Conservation (phyloP, 2,113 vertebrate genomes). For the Craseonycteris thonglongyai region DNA sequence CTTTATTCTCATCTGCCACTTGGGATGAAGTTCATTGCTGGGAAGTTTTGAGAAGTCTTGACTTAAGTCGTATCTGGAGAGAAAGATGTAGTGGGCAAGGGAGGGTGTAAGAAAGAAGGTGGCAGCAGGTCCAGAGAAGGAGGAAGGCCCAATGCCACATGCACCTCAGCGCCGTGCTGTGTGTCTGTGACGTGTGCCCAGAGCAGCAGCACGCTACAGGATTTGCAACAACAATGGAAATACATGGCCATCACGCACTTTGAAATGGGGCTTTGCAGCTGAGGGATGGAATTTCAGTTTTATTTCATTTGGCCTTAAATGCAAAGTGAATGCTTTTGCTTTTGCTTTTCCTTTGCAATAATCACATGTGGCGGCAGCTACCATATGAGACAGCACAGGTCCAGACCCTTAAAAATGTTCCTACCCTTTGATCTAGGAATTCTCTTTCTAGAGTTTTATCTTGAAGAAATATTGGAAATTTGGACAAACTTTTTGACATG, state of each 20-base stretch:
- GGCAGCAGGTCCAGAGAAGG: fast-evolving
- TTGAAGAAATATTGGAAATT: not conserved
- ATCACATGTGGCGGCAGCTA: fast-evolving
- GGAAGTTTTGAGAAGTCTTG: not conserved
- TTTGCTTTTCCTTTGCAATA: not conserved
- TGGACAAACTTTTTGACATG: not conserved
- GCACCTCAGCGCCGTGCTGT: fast-evolving
- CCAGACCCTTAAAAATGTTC: not conserved
- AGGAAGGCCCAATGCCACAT: too few relatives aligned
- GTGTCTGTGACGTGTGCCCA: fast-evolving
- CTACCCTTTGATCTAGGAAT: not conserved
- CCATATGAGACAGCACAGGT: fast-evolving
- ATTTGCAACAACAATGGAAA: fast-evolving
- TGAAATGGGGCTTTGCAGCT: too few relatives aligned
- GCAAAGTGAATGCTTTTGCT: not conserved
- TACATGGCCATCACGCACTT: not conserved
- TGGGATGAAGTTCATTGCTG: not conserved
- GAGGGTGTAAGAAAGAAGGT: not conserved
- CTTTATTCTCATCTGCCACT: not conserved
- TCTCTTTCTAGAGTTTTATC: not conserved
- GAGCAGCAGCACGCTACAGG: not conserved
- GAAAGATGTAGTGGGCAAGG: not conserved
- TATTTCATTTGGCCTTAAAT: not conserved
- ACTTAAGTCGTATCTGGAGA: not conserved
- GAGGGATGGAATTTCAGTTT: not conserved